Evolutionary conservation across 2,888 invertebrate species (phyloP), one percentile per base, ranked within the genome.

Genomic region (Ectobius pallidus): DNA sequence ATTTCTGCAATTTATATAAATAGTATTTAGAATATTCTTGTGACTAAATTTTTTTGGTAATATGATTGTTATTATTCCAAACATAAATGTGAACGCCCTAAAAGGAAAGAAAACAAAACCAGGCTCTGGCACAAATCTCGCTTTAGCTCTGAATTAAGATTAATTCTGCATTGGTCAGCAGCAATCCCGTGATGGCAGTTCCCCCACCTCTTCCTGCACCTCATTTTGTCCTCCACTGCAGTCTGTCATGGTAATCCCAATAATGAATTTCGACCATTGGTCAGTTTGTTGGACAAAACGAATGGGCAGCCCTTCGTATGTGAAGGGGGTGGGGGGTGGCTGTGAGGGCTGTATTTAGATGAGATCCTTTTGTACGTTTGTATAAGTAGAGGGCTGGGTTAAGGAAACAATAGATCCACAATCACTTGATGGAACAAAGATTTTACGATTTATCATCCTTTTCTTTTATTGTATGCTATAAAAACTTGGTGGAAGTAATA

Each of bases 241-340:
- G 63, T n/a, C 63, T 20, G 22, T 22, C 63, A 46, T 46, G 44
- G 65, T 65, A 65, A 65, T 65, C 65, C 65, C 44, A 65, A 30
- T 65, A 65, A 65, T 65, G 65, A 65, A 65, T 65, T 65, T 65
- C 65, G 65, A 65, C 65, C 65, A 65, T 65, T 65, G 65, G 65
- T 46, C 65, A 65, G 65, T 65, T 65, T 44, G 42, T 27, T 65
- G 65, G 16, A 44, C 65, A 65, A 65, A 63, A 63, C 63, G 63
- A 42, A 63, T 39, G 63, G 63, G 52, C 58, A 14, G 27, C 58
- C 58, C 27, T 30, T n/a, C 18, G 32, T 30, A 16, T 25, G 58
- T n/a, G 46, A 46, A 46, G 16, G 58, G 1, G 25, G 3, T 20
- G 25, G 63, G 63, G 39, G 46, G 65, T 65, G 42, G 44, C 4